phyloP scores from a whole-genome alignment of 2,113 vertebrate genomes.

The Lichenostomus cassidix region DNA sequence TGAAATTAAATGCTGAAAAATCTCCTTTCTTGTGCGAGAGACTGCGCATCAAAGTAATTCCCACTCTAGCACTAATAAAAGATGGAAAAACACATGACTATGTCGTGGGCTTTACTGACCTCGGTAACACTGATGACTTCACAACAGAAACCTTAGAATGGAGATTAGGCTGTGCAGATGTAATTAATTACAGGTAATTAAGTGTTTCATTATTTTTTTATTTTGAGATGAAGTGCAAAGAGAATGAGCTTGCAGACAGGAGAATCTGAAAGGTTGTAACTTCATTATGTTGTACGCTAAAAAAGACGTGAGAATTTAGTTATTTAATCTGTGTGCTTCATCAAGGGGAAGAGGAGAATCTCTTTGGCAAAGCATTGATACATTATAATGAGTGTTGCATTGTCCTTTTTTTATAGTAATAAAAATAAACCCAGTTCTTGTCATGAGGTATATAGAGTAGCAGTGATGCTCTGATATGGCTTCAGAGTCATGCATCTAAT shows the following conservation, averaged over 20 bases:
- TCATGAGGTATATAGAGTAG: not conserved
- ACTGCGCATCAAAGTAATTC: conserved; percentile 91
- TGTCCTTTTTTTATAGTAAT: not conserved
- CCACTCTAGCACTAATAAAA: conserved; percentile 89
- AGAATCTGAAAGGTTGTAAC: not conserved
- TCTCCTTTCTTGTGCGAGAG: conserved; percentile 94
- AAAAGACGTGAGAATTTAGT: not conserved
- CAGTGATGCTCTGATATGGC: not conserved
- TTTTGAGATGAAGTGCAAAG: not conserved
- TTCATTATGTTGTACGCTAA: not conserved
- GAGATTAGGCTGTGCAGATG: conserved; percentile 88
- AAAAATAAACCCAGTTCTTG: not conserved
- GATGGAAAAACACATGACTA: conserved; percentile 96
- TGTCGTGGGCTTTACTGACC: conserved; percentile 90
- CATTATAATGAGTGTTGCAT: not conserved
- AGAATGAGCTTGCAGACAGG: not conserved
- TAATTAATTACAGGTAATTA: conserved; percentile 93
- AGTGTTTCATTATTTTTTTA: not conserved
- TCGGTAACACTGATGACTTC: conserved; percentile 96
- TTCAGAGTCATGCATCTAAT: not conserved
- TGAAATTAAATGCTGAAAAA: conserved; percentile 95
- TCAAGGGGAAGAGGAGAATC: not conserved
- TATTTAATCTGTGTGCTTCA: not conserved
- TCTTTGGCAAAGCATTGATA: not conserved
- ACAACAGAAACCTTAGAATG: conserved; percentile 93